Conservation (phyloP, 2,888 invertebrate genomes). For the Sialis lutaria region DNA sequence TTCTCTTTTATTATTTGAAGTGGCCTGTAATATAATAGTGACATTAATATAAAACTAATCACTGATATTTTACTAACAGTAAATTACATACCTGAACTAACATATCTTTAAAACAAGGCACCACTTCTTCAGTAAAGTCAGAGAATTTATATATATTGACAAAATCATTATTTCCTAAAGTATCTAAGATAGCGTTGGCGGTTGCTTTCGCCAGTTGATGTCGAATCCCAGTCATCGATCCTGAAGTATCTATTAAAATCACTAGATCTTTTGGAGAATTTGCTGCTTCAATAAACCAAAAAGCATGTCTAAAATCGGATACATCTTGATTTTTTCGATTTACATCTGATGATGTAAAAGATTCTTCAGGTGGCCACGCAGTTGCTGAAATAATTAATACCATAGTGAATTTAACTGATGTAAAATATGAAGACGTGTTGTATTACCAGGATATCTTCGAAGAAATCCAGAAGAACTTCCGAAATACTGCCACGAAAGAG, state of each 20-base stretch:
- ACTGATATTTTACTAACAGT: not conserved
- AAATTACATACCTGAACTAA: slow-evolving; percentile 57
- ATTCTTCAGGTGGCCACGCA: slow-evolving; percentile 68
- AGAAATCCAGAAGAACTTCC: slow-evolving; percentile 93
- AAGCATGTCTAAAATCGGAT: slow-evolving; percentile 85
- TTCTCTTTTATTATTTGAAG: slow-evolving; percentile 65
- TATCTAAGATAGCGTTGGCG: slow-evolving; percentile 77
- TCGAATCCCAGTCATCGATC: slow-evolving; percentile 71
- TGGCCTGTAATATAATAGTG: slow-evolving; percentile 39
- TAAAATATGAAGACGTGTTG: not conserved
- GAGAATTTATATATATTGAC: slow-evolving; percentile 89
- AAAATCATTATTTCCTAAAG: slow-evolving; percentile 91
- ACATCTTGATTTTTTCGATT: slow-evolving; percentile 65
- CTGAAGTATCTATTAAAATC: slow-evolving; percentile 82
- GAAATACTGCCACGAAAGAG: slow-evolving; percentile 96
- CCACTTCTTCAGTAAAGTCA: slow-evolving; percentile 64
- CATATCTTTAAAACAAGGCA: slow-evolving; percentile 78
- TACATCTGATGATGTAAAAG: slow-evolving; percentile 33
- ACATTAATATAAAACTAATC: not conserved
- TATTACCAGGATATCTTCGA: slow-evolving; percentile 77
- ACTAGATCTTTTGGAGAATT: slow-evolving; percentile 95
- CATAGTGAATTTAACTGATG: not conserved
- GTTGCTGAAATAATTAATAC: slow-evolving; percentile 33
- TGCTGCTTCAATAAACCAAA: slow-evolving; percentile 95
- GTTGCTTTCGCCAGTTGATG: slow-evolving; percentile 78